Conservation (phyloP, 2,113 vertebrate species). For the Muscicapa adusta region DNA sequence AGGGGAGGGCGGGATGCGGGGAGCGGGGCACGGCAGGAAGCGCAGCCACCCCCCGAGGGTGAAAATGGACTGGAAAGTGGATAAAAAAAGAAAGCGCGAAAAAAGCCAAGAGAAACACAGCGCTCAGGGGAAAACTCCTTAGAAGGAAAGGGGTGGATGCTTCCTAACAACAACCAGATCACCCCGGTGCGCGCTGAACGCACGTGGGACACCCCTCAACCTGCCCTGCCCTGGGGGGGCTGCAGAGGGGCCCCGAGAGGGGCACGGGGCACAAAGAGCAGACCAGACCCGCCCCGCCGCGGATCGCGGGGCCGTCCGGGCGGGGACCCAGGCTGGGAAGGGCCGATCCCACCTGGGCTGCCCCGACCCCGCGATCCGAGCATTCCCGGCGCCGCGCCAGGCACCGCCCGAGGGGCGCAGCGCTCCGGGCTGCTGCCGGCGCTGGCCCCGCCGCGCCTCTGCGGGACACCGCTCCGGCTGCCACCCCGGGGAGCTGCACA, state of each 20-base stretch:
- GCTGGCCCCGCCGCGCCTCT: neutral
- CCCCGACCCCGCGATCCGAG: neutral
- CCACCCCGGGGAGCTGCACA: neutral
- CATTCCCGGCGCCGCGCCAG: slow-evolving; percentile 24
- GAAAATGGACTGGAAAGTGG: slow-evolving; percentile 41
- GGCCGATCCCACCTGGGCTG: neutral
- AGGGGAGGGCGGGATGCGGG: neutral
- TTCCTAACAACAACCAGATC: neutral
- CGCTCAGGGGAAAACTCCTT: neutral
- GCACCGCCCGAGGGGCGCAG: neutral
- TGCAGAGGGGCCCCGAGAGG: neutral
- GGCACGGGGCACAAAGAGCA: neutral
- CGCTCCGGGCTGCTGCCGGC: neutral
- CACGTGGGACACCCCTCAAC: neutral
- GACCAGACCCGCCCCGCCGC: neutral
- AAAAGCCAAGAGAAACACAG: slow-evolving; percentile 55
- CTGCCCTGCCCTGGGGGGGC: neutral
- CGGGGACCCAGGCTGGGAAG: neutral
- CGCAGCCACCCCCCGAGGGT: neutral
- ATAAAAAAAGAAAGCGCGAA: slow-evolving; percentile 50
- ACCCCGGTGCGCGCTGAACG: neutral
- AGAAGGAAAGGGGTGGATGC: slow-evolving; percentile 28
- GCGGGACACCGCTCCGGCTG: neutral
- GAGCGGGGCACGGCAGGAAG: neutral
- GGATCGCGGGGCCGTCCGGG: neutral